Base-by-base conservation (phyloP, 1,140 invertebrate species). In the Orius insidiosus region DNA sequence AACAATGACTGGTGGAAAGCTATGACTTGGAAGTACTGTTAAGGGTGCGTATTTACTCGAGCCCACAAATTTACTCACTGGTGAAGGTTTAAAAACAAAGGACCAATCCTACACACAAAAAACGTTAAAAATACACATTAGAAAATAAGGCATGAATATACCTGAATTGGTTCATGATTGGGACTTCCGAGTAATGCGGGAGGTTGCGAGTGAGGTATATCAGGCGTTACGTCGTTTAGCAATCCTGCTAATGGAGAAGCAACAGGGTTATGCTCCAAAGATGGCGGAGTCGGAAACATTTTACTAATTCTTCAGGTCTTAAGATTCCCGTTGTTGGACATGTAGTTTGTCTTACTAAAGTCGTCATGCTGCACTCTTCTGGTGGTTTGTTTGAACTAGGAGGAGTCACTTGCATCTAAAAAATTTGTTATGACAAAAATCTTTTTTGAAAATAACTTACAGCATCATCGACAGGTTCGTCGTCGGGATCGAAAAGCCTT, bases 281-380 rank as follows among this genome's bases (percentile, higher is more conserved):
- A 92, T 5, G 93, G 93, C 45, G 93, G 93, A 18, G 93, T 97
- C 6, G 93, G 93, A 66, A 93, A 97, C 90, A 97, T 96, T 63
- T 92, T 87, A 79, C 81, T 1, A 95, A 66, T 64, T 97, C 90
- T 59, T 88, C 84, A 0, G 82, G 76, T 50, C 83, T 68, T 34
- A 85, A 67, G 43, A 63, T 63, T 45, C 61, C 53, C 59, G 55
- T 18, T 9, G 39, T 39, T 0, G 34, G 33, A 18, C 42, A 46
- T 61, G 55, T 63, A 59, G 56, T 64, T 59, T 59, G 56, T 60
- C 58, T 57, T 62, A 54, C 53, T 61, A 56, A 56, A 58, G 55
- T 59, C 11, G 44, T 62, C 2, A 50, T 46, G 13, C n/a, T n/a
- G n/a, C 53, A 52, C 7, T 60, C 59, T 45, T 56, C 58, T 61